These are phyloP conservation scores for Spea multiplicata DNA, from an alignment of 2,113 vertebrate species.

Conservation along the genomic window DNA sequence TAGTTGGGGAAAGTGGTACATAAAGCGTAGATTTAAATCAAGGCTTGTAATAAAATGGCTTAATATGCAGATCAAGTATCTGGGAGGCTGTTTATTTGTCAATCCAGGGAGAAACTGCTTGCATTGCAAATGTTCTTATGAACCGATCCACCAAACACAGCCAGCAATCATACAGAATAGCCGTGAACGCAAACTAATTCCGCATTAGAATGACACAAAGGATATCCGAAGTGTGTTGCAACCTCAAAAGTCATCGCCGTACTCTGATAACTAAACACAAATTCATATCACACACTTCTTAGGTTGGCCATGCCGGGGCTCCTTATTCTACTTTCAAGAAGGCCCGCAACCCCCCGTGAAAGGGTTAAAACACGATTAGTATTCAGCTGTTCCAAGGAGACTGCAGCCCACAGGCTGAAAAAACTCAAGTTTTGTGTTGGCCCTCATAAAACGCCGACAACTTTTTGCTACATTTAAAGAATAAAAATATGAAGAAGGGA, in stretches of 20 bases:
- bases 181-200: constrained; percentile 30
- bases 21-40: constrained; percentile 12
- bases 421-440: neutral
- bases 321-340: neutral
- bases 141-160: constrained; percentile 9
- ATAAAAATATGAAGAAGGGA: too few relatives aligned
- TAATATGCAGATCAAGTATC: constrained; percentile 43
- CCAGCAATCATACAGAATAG: neutral
- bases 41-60: constrained; percentile 29
- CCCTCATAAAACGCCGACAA: neutral
- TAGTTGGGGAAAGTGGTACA: neutral
- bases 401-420: neutral
- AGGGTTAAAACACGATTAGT: neutral
- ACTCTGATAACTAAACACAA: neutral
- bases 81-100: constrained; percentile 9
- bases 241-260: neutral
- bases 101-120: constrained; percentile 16
- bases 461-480: too few relatives aligned
- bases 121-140: constrained; percentile 34
- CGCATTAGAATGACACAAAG: constrained; percentile 1
- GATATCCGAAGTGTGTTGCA: neutral
- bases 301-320: neutral
- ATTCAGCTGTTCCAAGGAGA: neutral
- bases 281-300: constrained; percentile 16
- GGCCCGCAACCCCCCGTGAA: neutral